phyloP scores from a whole-genome alignment of 2,888 invertebrate species.

The Elysia crispata region DNA sequence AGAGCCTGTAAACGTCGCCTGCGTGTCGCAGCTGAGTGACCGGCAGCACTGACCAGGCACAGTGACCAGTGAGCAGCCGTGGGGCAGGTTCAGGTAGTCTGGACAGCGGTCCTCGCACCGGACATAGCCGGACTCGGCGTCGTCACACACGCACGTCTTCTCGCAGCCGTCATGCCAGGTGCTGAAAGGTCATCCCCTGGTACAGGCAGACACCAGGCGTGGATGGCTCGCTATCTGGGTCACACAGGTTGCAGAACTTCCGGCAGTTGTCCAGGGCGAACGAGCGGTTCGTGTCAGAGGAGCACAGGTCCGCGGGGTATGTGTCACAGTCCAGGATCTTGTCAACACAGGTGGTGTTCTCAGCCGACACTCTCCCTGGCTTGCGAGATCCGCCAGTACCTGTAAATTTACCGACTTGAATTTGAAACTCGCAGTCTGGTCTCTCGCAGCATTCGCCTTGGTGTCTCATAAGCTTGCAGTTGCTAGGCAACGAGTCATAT shows the following conservation, averaged over 20 bases:
- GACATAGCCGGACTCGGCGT: constrained; percentile 67
- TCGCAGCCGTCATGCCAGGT: constrained; percentile 68
- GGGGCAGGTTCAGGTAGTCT: constrained; percentile 62
- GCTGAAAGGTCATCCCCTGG: constrained; percentile 61
- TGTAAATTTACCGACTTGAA: constrained; percentile 64
- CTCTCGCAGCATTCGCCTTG: constrained; percentile 67
- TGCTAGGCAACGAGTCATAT: constrained; percentile 60
- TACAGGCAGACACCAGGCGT: constrained; percentile 54
- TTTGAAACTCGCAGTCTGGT: constrained; percentile 65
- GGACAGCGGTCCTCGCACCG: constrained; percentile 69
- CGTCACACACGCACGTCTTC: constrained; percentile 65
- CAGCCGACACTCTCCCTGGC: constrained; percentile 52
- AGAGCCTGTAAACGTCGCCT: constrained; percentile 62
- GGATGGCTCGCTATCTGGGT: constrained; percentile 27
- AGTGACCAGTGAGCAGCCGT: constrained; percentile 58
- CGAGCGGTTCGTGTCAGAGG: constrained; percentile 53
- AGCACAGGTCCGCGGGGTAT: constrained; percentile 59
- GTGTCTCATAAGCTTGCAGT: constrained; percentile 59
- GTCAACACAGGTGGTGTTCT: constrained; percentile 63
- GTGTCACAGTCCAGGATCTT: constrained; percentile 58
- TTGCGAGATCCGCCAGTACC: constrained; percentile 63
- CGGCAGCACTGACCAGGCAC: constrained; percentile 61
- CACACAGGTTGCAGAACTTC: constrained; percentile 60
- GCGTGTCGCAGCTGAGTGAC: constrained; percentile 57
- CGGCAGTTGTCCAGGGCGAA: constrained; percentile 62